A percentile compares a stretch with the other conserved stretches of the same genome.
Evolutionary conservation across 2,113 vertebrate genomes (phyloP).

Genomic region (Anas platyrhynchos): DNA sequence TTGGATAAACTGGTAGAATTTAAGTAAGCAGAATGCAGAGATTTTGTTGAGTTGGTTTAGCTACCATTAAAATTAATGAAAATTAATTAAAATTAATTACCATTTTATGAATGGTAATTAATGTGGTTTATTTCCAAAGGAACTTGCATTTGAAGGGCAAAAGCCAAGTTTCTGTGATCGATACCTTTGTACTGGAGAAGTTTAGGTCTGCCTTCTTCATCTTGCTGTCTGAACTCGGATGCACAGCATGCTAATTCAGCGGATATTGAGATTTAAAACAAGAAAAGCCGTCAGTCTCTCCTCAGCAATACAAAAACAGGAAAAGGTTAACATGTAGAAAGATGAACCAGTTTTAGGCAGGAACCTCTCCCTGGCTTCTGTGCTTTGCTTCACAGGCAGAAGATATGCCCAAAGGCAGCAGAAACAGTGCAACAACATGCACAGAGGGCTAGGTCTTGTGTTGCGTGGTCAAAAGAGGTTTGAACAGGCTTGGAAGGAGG

Average conservation of each 20-base stretch:
- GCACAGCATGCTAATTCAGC: background rate
- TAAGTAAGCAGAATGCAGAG: background rate
- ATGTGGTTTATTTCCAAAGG: background rate
- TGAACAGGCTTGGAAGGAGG: background rate
- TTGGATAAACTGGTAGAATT: background rate
- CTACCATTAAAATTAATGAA: background rate
- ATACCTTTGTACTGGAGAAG: background rate
- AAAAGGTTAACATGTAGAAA: background rate
- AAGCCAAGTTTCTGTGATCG: background rate
- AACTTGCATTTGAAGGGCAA: background rate
- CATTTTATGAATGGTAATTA: background rate
- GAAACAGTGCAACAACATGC: accelerated
- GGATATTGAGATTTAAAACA: background rate
- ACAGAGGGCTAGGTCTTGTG: accelerated
- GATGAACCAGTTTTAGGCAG: background rate
- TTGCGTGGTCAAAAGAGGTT: background rate
- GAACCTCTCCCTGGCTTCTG: background rate
- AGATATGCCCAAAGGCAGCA: background rate
- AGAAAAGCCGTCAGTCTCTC: background rate
- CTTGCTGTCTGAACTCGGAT: background rate
- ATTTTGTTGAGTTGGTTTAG: background rate
- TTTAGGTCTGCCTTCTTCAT: background rate
- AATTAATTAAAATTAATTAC: background rate
- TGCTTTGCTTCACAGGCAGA: background rate
- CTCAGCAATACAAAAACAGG: background rate